Evolutionary conservation across 2,888 invertebrate genomes (phyloP), one percentile per base, ranked within the genome.

Genomic region (Escarpia spicata): DNA sequence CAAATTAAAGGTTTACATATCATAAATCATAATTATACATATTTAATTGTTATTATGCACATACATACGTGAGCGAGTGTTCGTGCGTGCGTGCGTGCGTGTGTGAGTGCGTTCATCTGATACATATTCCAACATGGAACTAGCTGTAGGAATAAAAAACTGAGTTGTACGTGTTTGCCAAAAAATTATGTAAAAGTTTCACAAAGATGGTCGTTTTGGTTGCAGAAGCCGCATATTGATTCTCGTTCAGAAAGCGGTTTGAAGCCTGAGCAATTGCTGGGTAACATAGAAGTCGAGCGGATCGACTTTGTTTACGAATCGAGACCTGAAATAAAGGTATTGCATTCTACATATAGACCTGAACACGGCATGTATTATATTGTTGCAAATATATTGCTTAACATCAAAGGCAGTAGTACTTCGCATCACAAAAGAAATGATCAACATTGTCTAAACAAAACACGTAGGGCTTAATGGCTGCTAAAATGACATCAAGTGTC

Each of bases 101-200:
- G n/a, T 92, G 92, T 89, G 92, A 60, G 90, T 90, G 90, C 19
- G 90, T 90, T 37, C 37, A 37, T 37, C 37, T 37, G 37, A 37
- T 37, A 37, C 37, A 0, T 37, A 37, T 37, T 37, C 26, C 75
- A 75, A 6, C 75, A 26, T 75, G 26, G 75, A 75, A 75, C 26
- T 26, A 75, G n/a, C 26, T 75, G 15, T 75, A 75, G 75, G n/a
- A 26, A 26, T 75, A 6, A n/a, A 75, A 75, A 75, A 75, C 19
- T n/a, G 75, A 75, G 19, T 75, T 75, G 19, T 75, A 26, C 6
- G 19, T n/a, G 26, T 75, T 75, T 19, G 6, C 26, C 26, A 4
- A 26, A 75, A 75, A 75, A 75, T 26, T 2, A 26, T 75, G 75
- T 75, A 75, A 75, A 6, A n/a, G 19, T 6, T 75, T 75, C 75